These are phyloP conservation scores for Falco cherrug DNA, from an alignment of 2,797 vertebrate species.

Conservation along the genomic window DNA sequence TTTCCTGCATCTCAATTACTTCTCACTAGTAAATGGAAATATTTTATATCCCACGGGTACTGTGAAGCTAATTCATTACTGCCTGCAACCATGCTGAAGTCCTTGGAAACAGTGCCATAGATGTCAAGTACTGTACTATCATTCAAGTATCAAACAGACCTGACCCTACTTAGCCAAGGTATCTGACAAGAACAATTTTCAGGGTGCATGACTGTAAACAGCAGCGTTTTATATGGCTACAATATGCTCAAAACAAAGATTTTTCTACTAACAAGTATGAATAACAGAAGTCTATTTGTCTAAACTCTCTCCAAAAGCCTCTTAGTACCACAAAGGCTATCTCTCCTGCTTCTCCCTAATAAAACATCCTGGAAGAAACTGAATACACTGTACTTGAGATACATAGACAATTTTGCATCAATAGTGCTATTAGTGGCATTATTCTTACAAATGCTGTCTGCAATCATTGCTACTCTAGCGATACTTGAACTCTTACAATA, in stretches of 20 bases:
- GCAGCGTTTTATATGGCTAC: not conserved
- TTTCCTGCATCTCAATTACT: not conserved
- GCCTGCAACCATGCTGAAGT: not conserved
- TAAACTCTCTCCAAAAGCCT: constrained; percentile 44
- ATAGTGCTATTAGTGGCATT: not conserved
- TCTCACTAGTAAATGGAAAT: constrained; percentile 16
- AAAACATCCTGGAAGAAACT: constrained; percentile 1
- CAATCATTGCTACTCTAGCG: not conserved
- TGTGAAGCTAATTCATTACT: constrained; percentile 41
- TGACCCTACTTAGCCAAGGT: constrained; percentile 35
- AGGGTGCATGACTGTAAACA: constrained; percentile 19
- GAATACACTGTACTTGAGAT: not conserved
- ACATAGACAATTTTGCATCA: not conserved
- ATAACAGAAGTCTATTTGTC: constrained; percentile 31
- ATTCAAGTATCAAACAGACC: constrained; percentile 33
- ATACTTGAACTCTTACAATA: constrained; percentile 22
- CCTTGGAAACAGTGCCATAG: not conserved
- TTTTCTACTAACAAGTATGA: not conserved
- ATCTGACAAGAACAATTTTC: constrained; percentile 37
- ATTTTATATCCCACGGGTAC: not conserved
- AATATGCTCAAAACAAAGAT: constrained; percentile 26
- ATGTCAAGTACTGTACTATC: constrained; percentile 24
- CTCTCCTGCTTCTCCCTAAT: not conserved
- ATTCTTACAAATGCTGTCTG: constrained; percentile 30
- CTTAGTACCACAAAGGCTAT: not conserved